These are phyloP conservation scores for Polymixis lichenea DNA, from an alignment of 2,888 invertebrate species.

Conservation along the genomic window DNA sequence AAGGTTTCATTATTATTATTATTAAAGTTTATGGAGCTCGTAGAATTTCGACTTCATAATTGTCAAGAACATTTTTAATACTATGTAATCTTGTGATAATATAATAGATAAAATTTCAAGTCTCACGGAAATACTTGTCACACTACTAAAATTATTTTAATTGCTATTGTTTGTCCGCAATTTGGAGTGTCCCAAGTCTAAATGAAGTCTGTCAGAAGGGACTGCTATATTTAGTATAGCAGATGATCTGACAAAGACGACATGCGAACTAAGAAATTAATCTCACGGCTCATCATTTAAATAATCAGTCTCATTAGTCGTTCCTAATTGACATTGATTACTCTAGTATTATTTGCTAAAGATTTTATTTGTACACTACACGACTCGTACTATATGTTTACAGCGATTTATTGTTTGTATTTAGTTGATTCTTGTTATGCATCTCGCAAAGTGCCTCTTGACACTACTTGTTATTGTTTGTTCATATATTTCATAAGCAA, in stretches of 20 bases:
- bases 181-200: slow-evolving; percentile 12
- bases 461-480: slow-evolving; percentile 40
- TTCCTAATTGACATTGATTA: slow-evolving; percentile 55
- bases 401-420: slow-evolving; percentile 21
- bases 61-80: slow-evolving; percentile 32
- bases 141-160: slow-evolving; percentile 14
- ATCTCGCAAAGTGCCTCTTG: slow-evolving; percentile 29
- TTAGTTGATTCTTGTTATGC: slow-evolving; percentile 31
- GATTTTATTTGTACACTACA: neutral
- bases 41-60: slow-evolving; percentile 18
- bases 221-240: neutral
- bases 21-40: slow-evolving; percentile 7
- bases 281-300: slow-evolving; percentile 22
- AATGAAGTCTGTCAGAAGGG: neutral
- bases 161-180: slow-evolving; percentile 18
- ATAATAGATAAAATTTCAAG: slow-evolving; percentile 11
- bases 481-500: slow-evolving; percentile 51
- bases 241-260: neutral
- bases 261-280: slow-evolving; percentile 16
- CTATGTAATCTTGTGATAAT: slow-evolving; percentile 12
- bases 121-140: slow-evolving; percentile 16
- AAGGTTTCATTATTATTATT: slow-evolving; percentile 43
- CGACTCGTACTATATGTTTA: neutral
- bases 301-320: slow-evolving; percentile 28
- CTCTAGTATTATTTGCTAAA: slow-evolving; percentile 39